Evolutionary conservation across 2,113 vertebrate species (phyloP).

Genomic region (Burhinus bistriatus): DNA sequence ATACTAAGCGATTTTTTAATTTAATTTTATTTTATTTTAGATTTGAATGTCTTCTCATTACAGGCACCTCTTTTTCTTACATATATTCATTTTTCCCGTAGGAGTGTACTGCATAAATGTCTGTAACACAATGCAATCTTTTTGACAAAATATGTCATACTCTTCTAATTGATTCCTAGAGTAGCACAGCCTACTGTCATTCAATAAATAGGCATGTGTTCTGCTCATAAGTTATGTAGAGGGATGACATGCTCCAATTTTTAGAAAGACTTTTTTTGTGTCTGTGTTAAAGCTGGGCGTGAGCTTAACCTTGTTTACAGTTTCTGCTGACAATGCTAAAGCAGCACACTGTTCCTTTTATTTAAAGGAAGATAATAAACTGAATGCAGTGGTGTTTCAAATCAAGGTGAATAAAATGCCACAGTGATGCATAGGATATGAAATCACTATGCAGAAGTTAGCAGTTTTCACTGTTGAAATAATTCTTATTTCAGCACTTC

Average conservation of each 20-base stretch:
- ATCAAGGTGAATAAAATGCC: conserved; percentile 69
- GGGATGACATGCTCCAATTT: not conserved
- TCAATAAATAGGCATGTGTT: not conserved
- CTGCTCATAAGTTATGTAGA: not conserved
- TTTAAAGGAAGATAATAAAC: conserved; percentile 68
- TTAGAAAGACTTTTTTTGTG: not conserved
- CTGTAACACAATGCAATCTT: not conserved
- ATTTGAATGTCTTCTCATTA: not conserved
- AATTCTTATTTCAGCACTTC: conserved; percentile 67
- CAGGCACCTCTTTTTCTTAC: not conserved
- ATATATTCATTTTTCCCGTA: not conserved
- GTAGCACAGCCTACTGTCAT: not conserved
- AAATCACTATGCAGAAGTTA: conserved; percentile 69
- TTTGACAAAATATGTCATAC: conserved; percentile 11
- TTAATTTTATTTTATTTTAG: not conserved
- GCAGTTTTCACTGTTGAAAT: conserved; percentile 59
- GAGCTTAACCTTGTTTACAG: conserved; percentile 33
- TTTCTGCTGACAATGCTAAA: conserved; percentile 59
- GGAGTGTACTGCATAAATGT: not conserved
- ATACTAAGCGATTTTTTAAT: not conserved
- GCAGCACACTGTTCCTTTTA: conserved; percentile 12
- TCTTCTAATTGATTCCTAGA: conserved; percentile 18
- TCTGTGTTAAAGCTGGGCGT: not conserved
- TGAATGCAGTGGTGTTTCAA: conserved; percentile 60
- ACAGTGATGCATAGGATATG: conserved; percentile 49